Conservation (phyloP, 2,113 vertebrate genomes). For the Rhinichthys klamathensis region DNA sequence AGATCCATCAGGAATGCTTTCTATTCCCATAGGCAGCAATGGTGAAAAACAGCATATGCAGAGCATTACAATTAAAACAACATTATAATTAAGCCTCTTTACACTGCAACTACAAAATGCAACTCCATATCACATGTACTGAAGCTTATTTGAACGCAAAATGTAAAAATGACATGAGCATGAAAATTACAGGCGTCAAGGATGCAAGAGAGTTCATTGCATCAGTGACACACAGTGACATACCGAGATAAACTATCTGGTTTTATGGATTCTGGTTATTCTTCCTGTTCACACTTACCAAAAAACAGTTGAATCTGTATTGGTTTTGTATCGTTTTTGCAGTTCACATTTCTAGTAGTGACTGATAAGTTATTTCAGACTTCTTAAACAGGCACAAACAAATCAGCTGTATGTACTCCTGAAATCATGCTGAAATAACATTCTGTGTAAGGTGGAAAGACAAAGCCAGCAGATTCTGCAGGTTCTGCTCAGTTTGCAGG, state of each 20-base stretch:
- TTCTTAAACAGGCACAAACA: neutral
- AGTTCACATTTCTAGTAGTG: neutral
- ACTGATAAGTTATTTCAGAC: neutral
- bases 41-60: slow-evolving; percentile 73
- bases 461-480: slow-evolving; percentile 64
- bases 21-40: slow-evolving; percentile 73
- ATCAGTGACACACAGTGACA: slow-evolving; percentile 78
- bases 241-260: slow-evolving; percentile 59
- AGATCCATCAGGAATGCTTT: slow-evolving; percentile 63
- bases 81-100: slow-evolving; percentile 64
- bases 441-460: neutral
- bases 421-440: neutral
- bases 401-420: neutral
- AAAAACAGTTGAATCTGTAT: neutral
- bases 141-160: slow-evolving; percentile 45
- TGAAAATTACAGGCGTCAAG: slow-evolving; percentile 59
- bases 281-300: slow-evolving; percentile 62
- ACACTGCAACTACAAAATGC: slow-evolving; percentile 64
- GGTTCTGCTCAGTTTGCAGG: slow-evolving; percentile 68
- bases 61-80: slow-evolving; percentile 68
- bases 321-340: neutral
- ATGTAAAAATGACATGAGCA: slow-evolving; percentile 41
- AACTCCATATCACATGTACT: slow-evolving; percentile 51
- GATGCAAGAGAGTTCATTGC: slow-evolving; percentile 65
- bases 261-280: slow-evolving; percentile 49